Percentiles rank a stretch among this genome's conserved stretches.
phyloP scores from a whole-genome alignment of 2,113 vertebrate genomes.

The Rhipidura dahli region DNA sequence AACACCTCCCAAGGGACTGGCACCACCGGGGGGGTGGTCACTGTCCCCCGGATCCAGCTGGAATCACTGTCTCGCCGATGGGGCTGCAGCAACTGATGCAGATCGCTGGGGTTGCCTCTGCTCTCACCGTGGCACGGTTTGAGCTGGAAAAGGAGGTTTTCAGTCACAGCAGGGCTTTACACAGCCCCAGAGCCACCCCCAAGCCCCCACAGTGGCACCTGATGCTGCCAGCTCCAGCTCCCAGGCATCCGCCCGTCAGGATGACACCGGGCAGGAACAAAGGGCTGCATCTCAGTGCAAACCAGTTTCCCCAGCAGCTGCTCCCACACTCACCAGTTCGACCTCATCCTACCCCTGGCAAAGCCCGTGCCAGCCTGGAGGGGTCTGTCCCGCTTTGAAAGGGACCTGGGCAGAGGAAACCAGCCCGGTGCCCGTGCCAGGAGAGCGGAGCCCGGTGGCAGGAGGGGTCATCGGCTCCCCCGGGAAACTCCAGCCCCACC shows the following conservation, averaged over 20 bases:
- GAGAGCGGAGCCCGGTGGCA: neutral
- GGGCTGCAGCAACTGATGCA: neutral
- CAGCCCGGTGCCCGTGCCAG: neutral
- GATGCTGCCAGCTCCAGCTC: neutral
- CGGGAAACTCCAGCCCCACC: neutral
- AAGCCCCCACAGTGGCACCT: accelerated
- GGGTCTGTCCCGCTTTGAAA: neutral
- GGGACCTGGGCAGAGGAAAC: neutral
- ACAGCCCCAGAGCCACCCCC: neutral
- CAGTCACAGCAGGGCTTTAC: neutral
- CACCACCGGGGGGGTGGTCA: accelerated
- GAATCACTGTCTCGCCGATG: accelerated
- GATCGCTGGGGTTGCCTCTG: neutral
- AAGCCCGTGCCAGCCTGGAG: neutral
- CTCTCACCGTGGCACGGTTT: neutral
- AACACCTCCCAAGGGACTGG: neutral
- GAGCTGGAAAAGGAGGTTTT: neutral
- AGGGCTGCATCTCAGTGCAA: neutral
- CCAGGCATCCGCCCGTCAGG: accelerated
- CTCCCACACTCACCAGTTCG: neutral
- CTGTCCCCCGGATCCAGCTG: accelerated
- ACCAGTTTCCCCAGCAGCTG: neutral
- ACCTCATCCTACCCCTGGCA: too few species aligned
- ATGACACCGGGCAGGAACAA: neutral
- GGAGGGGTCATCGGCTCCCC: neutral